Evolutionary conservation across 2,113 vertebrate species (phyloP).

Genomic region (Apaloderma vittatum): DNA sequence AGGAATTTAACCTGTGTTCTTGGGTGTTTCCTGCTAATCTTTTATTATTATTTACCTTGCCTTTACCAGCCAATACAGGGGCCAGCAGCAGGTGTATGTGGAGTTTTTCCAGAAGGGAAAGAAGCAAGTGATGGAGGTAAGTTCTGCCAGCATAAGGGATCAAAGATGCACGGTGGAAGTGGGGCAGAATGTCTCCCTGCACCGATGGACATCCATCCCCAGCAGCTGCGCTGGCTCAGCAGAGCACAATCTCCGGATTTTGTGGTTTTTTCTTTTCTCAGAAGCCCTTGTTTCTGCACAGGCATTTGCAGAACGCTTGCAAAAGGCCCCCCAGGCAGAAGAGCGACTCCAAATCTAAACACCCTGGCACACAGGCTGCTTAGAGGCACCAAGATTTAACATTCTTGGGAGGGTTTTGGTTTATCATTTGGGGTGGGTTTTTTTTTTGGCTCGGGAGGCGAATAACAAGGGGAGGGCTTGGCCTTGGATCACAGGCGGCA

Average conservation of each 20-base stretch:
- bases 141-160: not conserved
- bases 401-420: rapidly evolving
- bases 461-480: not conserved
- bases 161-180: rapidly evolving
- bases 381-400: not conserved
- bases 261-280: not conserved
- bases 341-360: not conserved
- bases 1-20: not conserved
- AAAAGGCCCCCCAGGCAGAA: not conserved
- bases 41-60: not conserved
- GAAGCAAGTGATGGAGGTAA: not conserved
- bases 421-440: too few relatives aligned
- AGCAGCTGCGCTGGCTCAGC: not conserved
- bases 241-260: not conserved
- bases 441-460: not conserved
- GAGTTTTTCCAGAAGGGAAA: not conserved
- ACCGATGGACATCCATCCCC: not conserved
- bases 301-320: not conserved
- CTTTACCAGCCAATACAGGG: rapidly evolving
- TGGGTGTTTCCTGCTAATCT: not conserved
- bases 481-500: rapidly evolving
- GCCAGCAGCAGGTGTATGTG: not conserved
- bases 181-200: not conserved
- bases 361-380: rapidly evolving
- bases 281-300: not conserved